phyloP scores from a whole-genome alignment of 2,888 invertebrate species.

The Agrochola lychnidis region DNA sequence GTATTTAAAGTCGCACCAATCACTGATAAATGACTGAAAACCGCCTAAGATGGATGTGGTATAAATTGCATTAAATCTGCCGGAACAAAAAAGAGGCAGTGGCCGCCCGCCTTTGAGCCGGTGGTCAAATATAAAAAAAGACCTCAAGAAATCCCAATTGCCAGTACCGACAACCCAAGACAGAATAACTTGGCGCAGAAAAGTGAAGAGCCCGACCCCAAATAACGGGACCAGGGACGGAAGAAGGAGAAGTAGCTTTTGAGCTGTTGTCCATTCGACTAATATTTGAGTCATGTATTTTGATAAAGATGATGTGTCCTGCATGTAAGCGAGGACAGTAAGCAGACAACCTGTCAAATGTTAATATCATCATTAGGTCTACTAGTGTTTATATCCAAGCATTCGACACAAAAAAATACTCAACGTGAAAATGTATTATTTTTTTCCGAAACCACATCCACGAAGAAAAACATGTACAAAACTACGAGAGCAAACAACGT shows the following conservation, averaged over 20 bases:
- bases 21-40: no score
- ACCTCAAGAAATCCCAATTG: no score
- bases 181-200: no score
- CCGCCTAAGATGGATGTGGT: no score
- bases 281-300: neutral
- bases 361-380: neutral
- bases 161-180: no score
- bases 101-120: no score
- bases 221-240: no score
- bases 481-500: constrained; percentile 50
- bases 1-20: no score
- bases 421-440: neutral
- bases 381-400: neutral
- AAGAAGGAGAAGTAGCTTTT: constrained; percentile 4
- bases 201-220: no score
- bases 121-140: no score
- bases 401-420: neutral
- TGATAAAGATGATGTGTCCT: neutral
- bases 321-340: neutral
- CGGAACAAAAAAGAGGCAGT: no score
- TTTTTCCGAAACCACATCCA: constrained; percentile 16
- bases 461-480: constrained; percentile 32
- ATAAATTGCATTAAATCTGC: no score
- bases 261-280: neutral
- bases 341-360: neutral